Evolutionary conservation across 2,888 invertebrate genomes (phyloP).

Genomic region (Ochropleura leucogaster): DNA sequence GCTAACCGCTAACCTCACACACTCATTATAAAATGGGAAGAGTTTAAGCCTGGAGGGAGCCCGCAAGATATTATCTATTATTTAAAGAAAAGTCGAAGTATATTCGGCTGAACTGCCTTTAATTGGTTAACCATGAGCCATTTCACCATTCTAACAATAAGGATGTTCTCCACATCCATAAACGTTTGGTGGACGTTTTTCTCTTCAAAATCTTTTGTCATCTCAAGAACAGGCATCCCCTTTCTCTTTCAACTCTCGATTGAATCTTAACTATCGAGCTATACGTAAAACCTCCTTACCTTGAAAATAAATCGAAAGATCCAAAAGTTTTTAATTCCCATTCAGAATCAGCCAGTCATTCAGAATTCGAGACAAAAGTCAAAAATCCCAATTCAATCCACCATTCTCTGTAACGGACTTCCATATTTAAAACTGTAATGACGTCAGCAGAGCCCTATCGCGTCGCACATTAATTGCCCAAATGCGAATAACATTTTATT

Average conservation of each 20-base stretch:
- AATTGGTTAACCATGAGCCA: not conserved
- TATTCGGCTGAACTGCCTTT: not conserved
- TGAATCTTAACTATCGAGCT: no score
- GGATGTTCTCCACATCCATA: not conserved
- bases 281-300: not conserved
- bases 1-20: conserved; percentile 8
- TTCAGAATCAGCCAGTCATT: not conserved
- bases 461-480: conserved; percentile 81
- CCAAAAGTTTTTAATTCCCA: conserved; percentile 7
- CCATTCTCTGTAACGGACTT: conserved; percentile 38
- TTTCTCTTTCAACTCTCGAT: not conserved
- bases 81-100: not conserved
- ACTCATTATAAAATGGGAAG: conserved; percentile 23
- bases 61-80: conserved; percentile 2
- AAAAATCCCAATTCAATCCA: not conserved
- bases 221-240: not conserved
- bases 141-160: not conserved
- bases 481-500: conserved; percentile 78
- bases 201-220: not conserved
- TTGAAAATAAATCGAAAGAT: not conserved
- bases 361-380: conserved; percentile 15
- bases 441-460: conserved; percentile 71
- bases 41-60: not conserved
- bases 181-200: not conserved
- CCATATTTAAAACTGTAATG: conserved; percentile 59